These are phyloP conservation scores for Prostheceraeus crozeri DNA, from an alignment of 2,888 invertebrate species.

Conservation along the genomic window DNA sequence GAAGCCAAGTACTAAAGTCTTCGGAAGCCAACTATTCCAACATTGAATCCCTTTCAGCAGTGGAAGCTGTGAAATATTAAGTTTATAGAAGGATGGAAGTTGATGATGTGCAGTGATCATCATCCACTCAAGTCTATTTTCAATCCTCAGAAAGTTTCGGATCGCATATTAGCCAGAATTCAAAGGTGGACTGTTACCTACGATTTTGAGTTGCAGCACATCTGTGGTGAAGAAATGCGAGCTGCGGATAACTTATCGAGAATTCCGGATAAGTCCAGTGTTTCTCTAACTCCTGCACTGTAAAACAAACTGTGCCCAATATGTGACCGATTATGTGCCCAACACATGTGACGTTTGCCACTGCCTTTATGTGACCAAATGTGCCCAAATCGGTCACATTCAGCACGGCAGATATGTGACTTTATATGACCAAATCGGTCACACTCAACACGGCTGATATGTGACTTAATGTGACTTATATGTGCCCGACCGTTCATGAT, in stretches of 20 bases:
- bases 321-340: too few species aligned
- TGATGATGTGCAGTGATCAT: conserved; percentile 52
- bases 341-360: too few species aligned
- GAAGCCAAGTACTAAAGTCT: conserved; percentile 40
- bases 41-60: conserved; percentile 48
- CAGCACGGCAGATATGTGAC: too few species aligned
- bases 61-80: conserved; percentile 51
- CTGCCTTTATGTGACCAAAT: too few species aligned
- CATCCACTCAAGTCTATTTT: conserved; percentile 52
- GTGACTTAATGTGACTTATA: too few species aligned
- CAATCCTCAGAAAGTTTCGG: conserved; percentile 42
- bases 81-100: conserved; percentile 49
- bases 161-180: conserved; percentile 42
- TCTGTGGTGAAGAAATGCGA: conserved; percentile 42
- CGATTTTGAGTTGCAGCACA: conserved; percentile 45
- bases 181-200: conserved; percentile 45
- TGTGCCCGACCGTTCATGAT: too few species aligned
- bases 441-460: too few species aligned
- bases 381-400: too few species aligned
- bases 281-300: too few species aligned
- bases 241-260: conserved; percentile 47
- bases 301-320: too few species aligned
- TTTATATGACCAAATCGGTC: too few species aligned
- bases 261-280: too few species aligned
- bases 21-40: conserved; percentile 49